Percentiles rank a stretch among this genome's conserved stretches.
These are phyloP conservation scores for Chaenogobius annularis DNA, from an alignment of 2,113 vertebrate genomes.

Conservation along the genomic window DNA sequence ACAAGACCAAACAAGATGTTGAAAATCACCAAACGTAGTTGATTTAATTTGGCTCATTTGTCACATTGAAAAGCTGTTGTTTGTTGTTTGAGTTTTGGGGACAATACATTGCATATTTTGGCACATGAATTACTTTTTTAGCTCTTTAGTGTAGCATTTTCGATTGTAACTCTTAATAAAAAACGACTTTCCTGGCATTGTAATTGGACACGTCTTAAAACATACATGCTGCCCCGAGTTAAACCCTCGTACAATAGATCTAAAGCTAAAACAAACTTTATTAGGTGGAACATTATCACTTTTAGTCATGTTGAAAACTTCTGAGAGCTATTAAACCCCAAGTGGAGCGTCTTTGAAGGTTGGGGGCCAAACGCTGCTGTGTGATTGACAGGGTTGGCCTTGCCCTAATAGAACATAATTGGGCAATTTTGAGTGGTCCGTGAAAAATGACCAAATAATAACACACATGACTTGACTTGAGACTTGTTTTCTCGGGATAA, in stretches of 20 bases:
- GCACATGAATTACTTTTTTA: not conserved
- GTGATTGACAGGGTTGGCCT: constrained; percentile 94
- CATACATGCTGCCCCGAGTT: not conserved
- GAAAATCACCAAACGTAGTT: not conserved
- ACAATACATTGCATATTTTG: not conserved
- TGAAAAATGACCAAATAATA: constrained; percentile 82
- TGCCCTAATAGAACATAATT: constrained; percentile 99
- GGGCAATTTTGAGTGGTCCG: constrained; percentile 88
- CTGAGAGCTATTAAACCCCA: constrained; percentile 72
- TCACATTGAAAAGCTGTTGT: not conserved
- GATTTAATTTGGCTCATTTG: not conserved
- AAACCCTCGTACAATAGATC: constrained; percentile 5
- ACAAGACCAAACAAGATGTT: constrained; percentile 22
- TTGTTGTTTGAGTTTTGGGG: no score
- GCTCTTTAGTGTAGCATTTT: not conserved
- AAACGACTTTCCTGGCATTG: constrained; percentile 9
- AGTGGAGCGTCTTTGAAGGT: constrained; percentile 76
- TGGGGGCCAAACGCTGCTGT: constrained; percentile 76
- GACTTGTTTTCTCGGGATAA: constrained; percentile 82
- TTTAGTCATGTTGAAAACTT: constrained; percentile 56
- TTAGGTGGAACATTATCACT: constrained; percentile 54
- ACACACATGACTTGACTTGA: constrained; percentile 80
- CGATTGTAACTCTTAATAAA: not conserved
- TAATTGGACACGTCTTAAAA: constrained; percentile 14
- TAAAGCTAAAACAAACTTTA: constrained; percentile 50